Percentiles rank a stretch among this genome's conserved stretches.
phyloP scores from a whole-genome alignment of 2,888 invertebrate genomes.

The Tenthredo mesomela region DNA sequence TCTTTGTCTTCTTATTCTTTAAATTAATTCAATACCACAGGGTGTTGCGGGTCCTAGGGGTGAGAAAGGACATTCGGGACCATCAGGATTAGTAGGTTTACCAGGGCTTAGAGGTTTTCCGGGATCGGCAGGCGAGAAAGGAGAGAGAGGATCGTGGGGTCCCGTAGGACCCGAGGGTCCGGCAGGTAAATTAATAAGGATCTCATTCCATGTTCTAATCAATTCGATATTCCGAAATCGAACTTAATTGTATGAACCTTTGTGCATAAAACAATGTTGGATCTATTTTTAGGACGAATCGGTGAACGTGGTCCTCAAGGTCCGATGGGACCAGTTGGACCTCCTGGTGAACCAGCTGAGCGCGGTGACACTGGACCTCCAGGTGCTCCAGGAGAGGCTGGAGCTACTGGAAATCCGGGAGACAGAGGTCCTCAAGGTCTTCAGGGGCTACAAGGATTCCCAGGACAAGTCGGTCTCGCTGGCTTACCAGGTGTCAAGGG shows the following conservation, averaged over 20 bases:
- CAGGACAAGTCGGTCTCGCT: conserved; percentile 85
- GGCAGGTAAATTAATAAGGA: conserved; percentile 78
- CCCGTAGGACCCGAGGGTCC: conserved; percentile 88
- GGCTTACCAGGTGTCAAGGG: conserved; percentile 88
- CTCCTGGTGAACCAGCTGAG: conserved; percentile 90
- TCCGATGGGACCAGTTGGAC: conserved; percentile 86
- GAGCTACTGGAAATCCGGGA: conserved; percentile 87
- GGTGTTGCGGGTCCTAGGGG: conserved; percentile 85
- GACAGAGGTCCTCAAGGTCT: conserved; percentile 87
- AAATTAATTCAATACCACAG: conserved; percentile 72
- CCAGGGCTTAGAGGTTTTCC: conserved; percentile 85
- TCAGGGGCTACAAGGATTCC: conserved; percentile 85
- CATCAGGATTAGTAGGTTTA: conserved; percentile 85
- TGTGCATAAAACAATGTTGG: background rate
- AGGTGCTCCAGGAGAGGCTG: conserved; percentile 86
- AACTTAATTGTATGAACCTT: background rate
- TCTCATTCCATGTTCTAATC: background rate
- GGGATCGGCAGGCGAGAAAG: conserved; percentile 87
- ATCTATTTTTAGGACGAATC: conserved; percentile 79
- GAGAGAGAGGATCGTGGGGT: conserved; percentile 86
- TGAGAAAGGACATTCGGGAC: conserved; percentile 86
- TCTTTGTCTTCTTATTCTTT: conserved; percentile 29
- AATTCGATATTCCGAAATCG: conserved; percentile 22
- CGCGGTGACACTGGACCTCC: conserved; percentile 88
- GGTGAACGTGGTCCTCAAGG: conserved; percentile 91